Evolutionary conservation across 2,113 vertebrate species (phyloP), one percentile per base, ranked within the genome.

Genomic region (Epinephelus fuscoguttatus): DNA sequence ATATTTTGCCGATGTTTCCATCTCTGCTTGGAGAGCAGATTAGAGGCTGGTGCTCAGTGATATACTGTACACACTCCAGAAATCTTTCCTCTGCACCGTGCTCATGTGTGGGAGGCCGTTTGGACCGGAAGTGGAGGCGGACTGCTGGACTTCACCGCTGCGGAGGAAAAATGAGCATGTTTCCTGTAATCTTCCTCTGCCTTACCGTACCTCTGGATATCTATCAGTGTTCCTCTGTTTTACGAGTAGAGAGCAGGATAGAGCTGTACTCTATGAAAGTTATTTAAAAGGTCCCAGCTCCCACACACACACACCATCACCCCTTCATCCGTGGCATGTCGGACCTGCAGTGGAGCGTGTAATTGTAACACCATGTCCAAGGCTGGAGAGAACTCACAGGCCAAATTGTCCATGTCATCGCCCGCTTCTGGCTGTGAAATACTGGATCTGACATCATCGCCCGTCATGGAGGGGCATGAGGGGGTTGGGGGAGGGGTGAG

Each of bases 361-460:
- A 96, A 98, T 97, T 93, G 94, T 94, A 96, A 95, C 95, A 96
- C 96, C 96, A 95, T 96, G 95, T 96, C 96, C 93, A 93, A 91
- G 79, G 91, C 95, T 95, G 94, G 89, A 95, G 95, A 95, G 94
- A 96, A 97, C 96, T 96, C 94, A 95, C 95, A 95, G 94, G 95
- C 96, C 96, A 97, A 98, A 98, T 97, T 97, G 96, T 95, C 95
- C 93, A 83, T 97, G 96, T 98, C 97, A 97, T 96, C 96, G 69
- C 96, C 92, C 93, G 91, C 88, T 95, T 91, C 93, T 94, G 90
- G 93, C 95, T 78, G 89, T 96, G 95, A 98, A 97, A 97, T 96
- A 96, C 94, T 89, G 95, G 92, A 95, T 92, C 93, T 94, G 89
- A 95, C 94, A 94, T 95, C 94, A 95, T 94, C 89, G 84, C 69